Base-by-base conservation (phyloP, 2,797 vertebrate genomes). In the Gobio occitaniae region DNA sequence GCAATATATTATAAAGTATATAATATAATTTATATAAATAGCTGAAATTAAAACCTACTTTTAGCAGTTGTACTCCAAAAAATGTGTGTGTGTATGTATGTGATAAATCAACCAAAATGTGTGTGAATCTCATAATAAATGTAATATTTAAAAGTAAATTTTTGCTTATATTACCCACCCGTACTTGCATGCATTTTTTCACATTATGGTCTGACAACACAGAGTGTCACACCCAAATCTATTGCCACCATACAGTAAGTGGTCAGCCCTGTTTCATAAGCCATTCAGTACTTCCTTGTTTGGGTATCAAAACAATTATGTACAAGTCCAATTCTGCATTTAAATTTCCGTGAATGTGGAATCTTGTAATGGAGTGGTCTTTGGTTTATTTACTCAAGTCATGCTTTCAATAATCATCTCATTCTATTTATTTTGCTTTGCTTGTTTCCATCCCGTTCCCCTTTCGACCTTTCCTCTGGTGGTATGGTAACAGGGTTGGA, bases 401-500 rank as follows among this genome's bases (percentile, higher is more conserved):
- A 63, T 65, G 19, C 63, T 48, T 72, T 85, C 50, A 21, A 4
- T 59, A 17, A 77, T 85, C 59, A 44, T 83, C 75, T 63, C 48
- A 68, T 61, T 56, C 48, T 54, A 16, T 74, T 70, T 71, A 59
- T 70, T 78, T 86, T 87, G 68, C 70, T 83, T 83, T 80, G 78
- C 71, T 90, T 84, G 72, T 86, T 82, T 61, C 44, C 38, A 52
- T 56, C 47, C 36, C 8, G 63, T 66, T 59, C 56, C 59, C 61
- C 47, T 54, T 12, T 83, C 36, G 76, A 61, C 82, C 83, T 41
- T 87, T 76, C 47, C 78, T 90, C 86, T 90, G 90, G 85, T 88
- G 81, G 86, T 88, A 71, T 88, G 81, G 92, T 92, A 89, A 95
- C 94, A 91, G 91, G 71, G 74, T 90, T 87, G 70, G 91, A 93